Evolutionary conservation across 2,113 vertebrate genomes (phyloP).

Genomic region (Procapra przewalskii): DNA sequence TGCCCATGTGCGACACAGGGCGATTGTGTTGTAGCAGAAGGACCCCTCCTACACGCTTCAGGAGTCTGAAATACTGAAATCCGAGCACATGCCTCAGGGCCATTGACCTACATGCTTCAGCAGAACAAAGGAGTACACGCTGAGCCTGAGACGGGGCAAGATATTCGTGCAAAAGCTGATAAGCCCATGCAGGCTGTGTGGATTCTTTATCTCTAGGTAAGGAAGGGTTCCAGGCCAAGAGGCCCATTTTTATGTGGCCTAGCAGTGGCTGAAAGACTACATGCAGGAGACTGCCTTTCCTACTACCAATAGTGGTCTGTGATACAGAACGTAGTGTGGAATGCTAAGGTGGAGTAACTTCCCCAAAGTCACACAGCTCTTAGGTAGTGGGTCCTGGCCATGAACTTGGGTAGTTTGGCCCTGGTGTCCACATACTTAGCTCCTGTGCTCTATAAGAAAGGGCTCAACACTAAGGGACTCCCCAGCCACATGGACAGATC

Average conservation of each 20-base stretch:
- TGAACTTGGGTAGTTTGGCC: background rate
- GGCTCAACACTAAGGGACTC: background rate
- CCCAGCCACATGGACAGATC: background rate
- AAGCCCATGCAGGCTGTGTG: background rate
- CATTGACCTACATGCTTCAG: background rate
- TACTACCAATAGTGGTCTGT: background rate
- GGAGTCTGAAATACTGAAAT: background rate
- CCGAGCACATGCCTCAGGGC: background rate
- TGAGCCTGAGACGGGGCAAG: background rate
- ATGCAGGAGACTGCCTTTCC: background rate
- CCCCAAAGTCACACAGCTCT: background rate
- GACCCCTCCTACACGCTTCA: background rate
- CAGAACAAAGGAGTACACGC: background rate
- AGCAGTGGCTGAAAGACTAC: background rate
- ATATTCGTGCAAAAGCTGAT: background rate
- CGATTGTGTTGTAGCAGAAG: background rate
- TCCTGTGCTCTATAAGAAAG: background rate
- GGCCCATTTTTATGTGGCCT: background rate
- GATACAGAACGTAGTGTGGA: background rate
- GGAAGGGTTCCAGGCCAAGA: background rate
- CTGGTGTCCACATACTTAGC: background rate
- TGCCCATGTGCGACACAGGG: background rate
- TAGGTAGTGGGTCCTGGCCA: background rate
- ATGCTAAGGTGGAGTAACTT: background rate
- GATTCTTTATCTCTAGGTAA: background rate